Evolutionary conservation across 1,140 invertebrate genomes (phyloP), one percentile per base, ranked within the genome.

Genomic region (Leptopilina boulardi): DNA sequence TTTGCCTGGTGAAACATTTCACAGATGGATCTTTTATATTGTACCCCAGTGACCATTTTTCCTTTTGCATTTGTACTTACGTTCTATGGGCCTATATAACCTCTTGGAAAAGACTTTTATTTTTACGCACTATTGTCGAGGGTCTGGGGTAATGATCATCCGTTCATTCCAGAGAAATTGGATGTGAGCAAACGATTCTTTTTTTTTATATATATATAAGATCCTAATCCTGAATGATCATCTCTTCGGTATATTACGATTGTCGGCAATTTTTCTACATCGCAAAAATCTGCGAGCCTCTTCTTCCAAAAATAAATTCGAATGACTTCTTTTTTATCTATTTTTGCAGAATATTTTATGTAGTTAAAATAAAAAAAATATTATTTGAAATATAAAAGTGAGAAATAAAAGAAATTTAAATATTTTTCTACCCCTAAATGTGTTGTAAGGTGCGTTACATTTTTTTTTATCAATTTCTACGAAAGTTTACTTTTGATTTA

Each of bases 21-120:
- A 23, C 8, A 79, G 72, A 73, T 75, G 71, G 74, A 79, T 75
- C 71, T 79, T 79, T 79, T 79, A n/a, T n/a, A 79, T 79, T 70
- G 10, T 26, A 23, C 74, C 74, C 71, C n/a, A 0, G 74, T 41
- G 74, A 54, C 51, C 54, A 19, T 13, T 71, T 70, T n/a, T n/a
- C 26, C 21, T 10, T 18, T 18, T 34, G 23, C 13, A 47, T 47
- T 18, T 34, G 19, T 3, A 4, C n/a, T 11, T 41, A 41, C 38
- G 21, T 11, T 70, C 59, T 70, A 13, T 15, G 15, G 21, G 19
- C 30, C 30, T 30, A 30, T 30, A 30, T 30, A 30, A 38, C 13
- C 11, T 11, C 73, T 23, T 10, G 11, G 21, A 13, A 66, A 41
- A 11, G 26, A 13, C 21, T 6, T 47, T 76, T 23, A n/a, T 70